A percentile compares a stretch with the other conserved stretches of the same genome.
Evolutionary conservation across 1,140 invertebrate genomes (phyloP).

Genomic region (Lordiphosa collinella): DNA sequence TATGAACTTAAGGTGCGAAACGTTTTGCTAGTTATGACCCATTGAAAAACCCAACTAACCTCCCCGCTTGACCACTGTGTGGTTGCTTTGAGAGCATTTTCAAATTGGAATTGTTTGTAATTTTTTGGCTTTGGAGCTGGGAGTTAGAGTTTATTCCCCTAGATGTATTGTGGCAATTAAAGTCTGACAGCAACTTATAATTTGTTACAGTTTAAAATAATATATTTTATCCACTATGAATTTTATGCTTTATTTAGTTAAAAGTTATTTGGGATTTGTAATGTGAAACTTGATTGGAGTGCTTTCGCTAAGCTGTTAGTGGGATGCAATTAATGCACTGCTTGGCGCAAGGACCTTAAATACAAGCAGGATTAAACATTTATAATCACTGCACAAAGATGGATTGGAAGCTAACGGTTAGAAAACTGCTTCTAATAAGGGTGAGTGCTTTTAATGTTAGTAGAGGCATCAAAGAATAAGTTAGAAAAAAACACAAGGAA

Average conservation of each 20-base stretch:
- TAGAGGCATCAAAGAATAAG: too few species aligned
- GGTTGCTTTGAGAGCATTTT: constrained; percentile 31
- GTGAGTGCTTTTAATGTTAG: too few species aligned
- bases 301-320: too few species aligned
- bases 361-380: too few species aligned
- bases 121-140: neutral
- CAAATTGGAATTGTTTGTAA: constrained; percentile 42
- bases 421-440: too few species aligned
- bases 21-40: neutral
- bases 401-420: too few species aligned
- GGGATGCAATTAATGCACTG: too few species aligned
- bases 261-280: neutral
- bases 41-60: neutral
- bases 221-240: constrained; percentile 19
- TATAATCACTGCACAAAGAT: too few species aligned
- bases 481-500: too few species aligned
- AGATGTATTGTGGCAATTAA: constrained; percentile 33
- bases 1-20: constrained; percentile 62
- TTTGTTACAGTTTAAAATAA: constrained; percentile 26
- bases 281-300: too few species aligned
- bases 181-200: constrained; percentile 24
- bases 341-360: too few species aligned
- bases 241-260: neutral
- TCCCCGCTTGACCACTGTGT: constrained; percentile 1
- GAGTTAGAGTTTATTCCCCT: constrained; percentile 24